Base-by-base conservation (phyloP, 2,113 vertebrate genomes). In the Chloebia gouldiae region DNA sequence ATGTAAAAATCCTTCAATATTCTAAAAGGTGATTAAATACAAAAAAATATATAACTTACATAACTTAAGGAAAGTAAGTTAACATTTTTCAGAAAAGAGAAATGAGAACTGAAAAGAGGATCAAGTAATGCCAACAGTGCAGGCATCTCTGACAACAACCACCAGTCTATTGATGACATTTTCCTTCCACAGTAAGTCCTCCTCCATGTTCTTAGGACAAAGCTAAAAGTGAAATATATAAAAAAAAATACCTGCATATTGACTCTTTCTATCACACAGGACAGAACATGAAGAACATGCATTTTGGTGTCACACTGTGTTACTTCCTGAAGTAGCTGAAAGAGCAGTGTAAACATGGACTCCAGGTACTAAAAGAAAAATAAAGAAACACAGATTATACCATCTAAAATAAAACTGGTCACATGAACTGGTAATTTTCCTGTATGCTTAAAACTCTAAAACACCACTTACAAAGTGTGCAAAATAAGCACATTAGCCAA, bases 301-400 rank as follows among this genome's bases (percentile, higher is more conserved):
- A 99, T 99, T 97, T 99, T 99, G n/a, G 99, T 99, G 96, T 99
- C 99, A 71, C 99, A 99, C 21, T 99, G 98, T 4, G 98, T 99
- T 93, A 99, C 99, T 98, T 99, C 99, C 96, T 99, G 99, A 90
- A 99, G 96, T 50, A 99, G 95, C 88, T 99, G 98, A 97, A 99
- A 99, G 79, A 99, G 98, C 82, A 99, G 98, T 25, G 98, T 98
- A 82, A 99, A 99, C 97, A 99, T 98, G 59, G 98, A 98, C 97
- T 99, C 99, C 91, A 99, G 96, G 95, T 99, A 99, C 99, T 99
- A 73, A 33, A 97, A n/a, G 39, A 57, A 56, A 96, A 90, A 91
- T 3, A 94, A 75, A 95, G 23, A 70, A 35, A 8, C 56, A 61
- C 9, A n/a, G 37, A 94, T 93, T 68, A 94, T 42, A 82, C 16